Conservation (phyloP, 1,140 invertebrate species). For the Lasaia peninsularis region DNA sequence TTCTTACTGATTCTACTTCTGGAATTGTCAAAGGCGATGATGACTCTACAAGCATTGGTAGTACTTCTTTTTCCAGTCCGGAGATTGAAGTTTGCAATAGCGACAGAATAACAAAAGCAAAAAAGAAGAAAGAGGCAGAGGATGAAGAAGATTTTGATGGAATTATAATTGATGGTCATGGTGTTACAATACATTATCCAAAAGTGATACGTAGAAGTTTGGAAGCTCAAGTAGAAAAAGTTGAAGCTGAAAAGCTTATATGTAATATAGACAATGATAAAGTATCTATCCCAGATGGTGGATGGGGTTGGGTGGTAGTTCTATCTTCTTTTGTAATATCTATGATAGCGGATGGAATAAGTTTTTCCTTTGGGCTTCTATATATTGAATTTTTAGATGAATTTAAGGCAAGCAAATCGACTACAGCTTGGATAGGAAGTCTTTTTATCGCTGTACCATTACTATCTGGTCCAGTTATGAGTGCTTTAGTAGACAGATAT, state of each 20-base stretch:
- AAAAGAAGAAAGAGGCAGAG: constrained; percentile 9
- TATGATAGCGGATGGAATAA: constrained; percentile 96
- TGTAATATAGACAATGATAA: constrained; percentile 34
- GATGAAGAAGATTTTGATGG: constrained; percentile 31
- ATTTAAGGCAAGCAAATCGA: constrained; percentile 88
- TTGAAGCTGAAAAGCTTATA: constrained; percentile 26
- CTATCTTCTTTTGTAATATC: constrained; percentile 90
- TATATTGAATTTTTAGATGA: constrained; percentile 92
- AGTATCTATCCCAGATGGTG: constrained; percentile 82
- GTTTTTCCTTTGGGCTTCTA: constrained; percentile 94
- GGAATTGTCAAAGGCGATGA: constrained; percentile 61
- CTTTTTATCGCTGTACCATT: constrained; percentile 93
- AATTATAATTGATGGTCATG: constrained; percentile 17
- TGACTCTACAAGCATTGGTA: constrained; percentile 43
- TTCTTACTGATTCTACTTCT: constrained; percentile 62
- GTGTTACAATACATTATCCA: neutral
- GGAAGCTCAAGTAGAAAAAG: constrained; percentile 18
- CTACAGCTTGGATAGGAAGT: constrained; percentile 93
- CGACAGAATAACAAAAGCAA: constrained; percentile 29
- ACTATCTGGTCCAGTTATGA: constrained; percentile 90
- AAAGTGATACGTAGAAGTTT: neutral
- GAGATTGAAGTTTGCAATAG: constrained; percentile 48
- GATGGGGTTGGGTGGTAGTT: constrained; percentile 94
- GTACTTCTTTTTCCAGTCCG: constrained; percentile 54
- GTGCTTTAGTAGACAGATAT: constrained; percentile 91